These are phyloP conservation scores for Lophius piscatorius DNA, from an alignment of 2,113 vertebrate genomes.

Conservation along the genomic window DNA sequence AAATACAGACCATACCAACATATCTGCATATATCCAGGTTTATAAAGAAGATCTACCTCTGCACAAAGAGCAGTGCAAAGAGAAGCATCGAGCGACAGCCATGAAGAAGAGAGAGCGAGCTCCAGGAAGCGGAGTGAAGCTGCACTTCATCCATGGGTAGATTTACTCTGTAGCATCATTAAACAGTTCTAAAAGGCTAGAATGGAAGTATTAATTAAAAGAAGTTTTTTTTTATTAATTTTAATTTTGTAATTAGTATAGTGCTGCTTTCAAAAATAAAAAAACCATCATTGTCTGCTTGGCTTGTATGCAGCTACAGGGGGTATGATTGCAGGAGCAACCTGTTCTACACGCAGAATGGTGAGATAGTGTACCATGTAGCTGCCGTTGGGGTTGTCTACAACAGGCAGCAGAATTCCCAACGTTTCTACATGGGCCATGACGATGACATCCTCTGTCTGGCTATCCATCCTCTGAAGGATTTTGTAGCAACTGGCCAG, in stretches of 20 bases:
- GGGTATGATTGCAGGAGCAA: conserved; percentile 98
- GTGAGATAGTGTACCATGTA: conserved; percentile 97
- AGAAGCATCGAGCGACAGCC: conserved; percentile 87
- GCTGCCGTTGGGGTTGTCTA: conserved; percentile 96
- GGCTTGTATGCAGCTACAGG: conserved; percentile 85
- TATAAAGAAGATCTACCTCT: conserved; percentile 99
- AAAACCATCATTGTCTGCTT: neutral
- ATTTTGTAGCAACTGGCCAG: conserved; percentile 98
- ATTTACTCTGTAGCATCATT: neutral
- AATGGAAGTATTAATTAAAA: too few species aligned
- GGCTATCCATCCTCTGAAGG: conserved; percentile 94
- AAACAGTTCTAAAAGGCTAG: too few species aligned
- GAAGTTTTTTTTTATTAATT: too few species aligned
- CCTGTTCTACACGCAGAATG: conserved; percentile 97
- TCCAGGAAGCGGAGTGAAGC: conserved; percentile 89
- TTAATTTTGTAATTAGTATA: too few species aligned
- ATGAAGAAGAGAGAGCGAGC: conserved; percentile 91
- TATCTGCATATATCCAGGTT: conserved; percentile 79
- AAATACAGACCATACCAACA: neutral
- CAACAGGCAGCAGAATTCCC: conserved; percentile 96
- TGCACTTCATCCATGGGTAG: conserved; percentile 98
- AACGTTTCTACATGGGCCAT: conserved; percentile 95
- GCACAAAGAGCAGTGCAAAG: conserved; percentile 97
- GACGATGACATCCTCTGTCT: conserved; percentile 97
- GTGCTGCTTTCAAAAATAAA: too few species aligned